Conservation (phyloP, 2,113 vertebrate genomes). For the Melanerpes formicivorus region DNA sequence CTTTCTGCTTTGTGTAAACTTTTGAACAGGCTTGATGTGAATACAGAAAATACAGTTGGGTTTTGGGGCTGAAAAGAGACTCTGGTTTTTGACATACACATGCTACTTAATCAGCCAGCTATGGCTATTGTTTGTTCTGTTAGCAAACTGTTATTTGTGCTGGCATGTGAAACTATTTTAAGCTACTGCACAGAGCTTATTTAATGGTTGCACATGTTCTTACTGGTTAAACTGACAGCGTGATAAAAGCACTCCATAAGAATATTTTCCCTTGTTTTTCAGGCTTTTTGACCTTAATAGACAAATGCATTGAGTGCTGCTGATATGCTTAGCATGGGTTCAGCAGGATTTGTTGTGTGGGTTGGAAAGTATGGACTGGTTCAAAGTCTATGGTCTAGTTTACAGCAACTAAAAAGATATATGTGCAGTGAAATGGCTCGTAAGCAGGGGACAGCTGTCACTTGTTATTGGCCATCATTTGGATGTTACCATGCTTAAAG, state of each 20-base stretch:
- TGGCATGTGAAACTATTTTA: conserved; percentile 57
- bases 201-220: conserved; percentile 46
- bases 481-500: background rate
- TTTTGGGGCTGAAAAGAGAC: conserved; percentile 9
- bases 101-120: background rate
- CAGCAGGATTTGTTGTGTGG: background rate
- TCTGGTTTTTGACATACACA: background rate
- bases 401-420: background rate
- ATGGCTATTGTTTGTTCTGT: conserved; percentile 56
- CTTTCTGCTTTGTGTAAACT: background rate
- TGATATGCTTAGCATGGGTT: background rate
- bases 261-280: background rate
- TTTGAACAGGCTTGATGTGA: background rate
- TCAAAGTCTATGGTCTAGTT: background rate
- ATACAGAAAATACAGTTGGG: background rate
- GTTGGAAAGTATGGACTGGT: background rate
- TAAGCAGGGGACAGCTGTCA: background rate
- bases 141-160: conserved; percentile 49
- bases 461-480: background rate
- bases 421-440: background rate
- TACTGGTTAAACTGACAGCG: background rate
- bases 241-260: background rate
- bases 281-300: background rate
- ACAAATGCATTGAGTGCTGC: background rate
- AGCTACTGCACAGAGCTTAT: conserved; percentile 26